These are phyloP conservation scores for Heteronetta atricapilla DNA, from an alignment of 2,113 vertebrate genomes.

Conservation along the genomic window DNA sequence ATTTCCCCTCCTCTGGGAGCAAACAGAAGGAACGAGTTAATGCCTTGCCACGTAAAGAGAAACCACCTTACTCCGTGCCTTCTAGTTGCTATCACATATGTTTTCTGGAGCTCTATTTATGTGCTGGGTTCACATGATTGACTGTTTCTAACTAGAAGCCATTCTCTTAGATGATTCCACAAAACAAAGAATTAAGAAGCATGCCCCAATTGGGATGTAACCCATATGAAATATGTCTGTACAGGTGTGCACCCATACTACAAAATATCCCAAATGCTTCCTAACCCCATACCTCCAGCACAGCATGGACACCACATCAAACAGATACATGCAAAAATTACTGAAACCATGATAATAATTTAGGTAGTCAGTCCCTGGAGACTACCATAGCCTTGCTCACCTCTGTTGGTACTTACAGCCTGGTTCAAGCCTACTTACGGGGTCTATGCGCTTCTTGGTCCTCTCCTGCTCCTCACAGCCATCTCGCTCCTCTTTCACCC, in stretches of 20 bases:
- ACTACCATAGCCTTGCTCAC: background rate
- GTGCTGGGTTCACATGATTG: too few relatives aligned
- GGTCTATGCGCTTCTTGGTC: background rate
- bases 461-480: background rate
- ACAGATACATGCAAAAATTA: rapidly evolving
- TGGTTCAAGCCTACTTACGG: rapidly evolving
- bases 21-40: background rate
- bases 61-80: background rate
- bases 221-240: background rate
- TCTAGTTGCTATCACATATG: background rate
- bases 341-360: background rate
- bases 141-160: background rate
- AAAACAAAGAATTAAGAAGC: background rate
- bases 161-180: background rate
- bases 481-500: background rate
- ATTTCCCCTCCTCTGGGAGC: too few relatives aligned
- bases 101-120: background rate
- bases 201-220: background rate
- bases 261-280: background rate
- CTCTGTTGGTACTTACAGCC: background rate
- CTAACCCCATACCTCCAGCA: background rate
- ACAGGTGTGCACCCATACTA: background rate
- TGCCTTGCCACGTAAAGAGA: background rate
- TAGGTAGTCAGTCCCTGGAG: background rate
- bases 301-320: background rate